Evolutionary conservation across 2,113 vertebrate genomes (phyloP).

Genomic region (Protomyctophum bolini): DNA sequence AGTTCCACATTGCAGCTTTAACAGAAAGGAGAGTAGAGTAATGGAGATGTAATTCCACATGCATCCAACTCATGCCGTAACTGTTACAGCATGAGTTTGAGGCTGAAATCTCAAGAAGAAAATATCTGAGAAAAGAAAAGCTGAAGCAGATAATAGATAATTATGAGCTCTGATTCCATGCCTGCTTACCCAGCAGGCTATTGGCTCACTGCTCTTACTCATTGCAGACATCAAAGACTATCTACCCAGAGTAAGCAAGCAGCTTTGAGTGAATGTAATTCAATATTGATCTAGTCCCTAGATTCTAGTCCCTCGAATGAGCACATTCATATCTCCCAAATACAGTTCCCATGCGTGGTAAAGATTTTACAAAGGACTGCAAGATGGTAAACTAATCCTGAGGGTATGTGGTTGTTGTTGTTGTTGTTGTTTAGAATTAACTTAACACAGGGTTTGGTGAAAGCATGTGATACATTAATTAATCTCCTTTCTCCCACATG

Average conservation of each 20-base stretch:
- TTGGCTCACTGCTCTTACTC: conserved; percentile 50
- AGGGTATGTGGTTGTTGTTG: conserved; percentile 1
- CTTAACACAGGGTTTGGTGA: conserved; percentile 6
- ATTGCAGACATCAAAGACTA: conserved; percentile 63
- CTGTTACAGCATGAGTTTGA: no score
- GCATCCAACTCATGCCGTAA: not conserved
- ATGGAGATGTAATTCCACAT: not conserved
- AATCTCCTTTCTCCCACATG: not conserved
- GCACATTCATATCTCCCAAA: conserved; percentile 55
- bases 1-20: no score
- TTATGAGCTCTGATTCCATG: conserved; percentile 20
- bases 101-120: no score
- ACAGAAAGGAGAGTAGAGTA: no score
- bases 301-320: no score
- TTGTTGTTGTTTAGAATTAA: conserved; percentile 28
- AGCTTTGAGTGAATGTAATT: conserved; percentile 54
- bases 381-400: conserved; percentile 41
- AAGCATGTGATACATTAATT: not conserved
- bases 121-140: not conserved
- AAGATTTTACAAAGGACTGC: conserved; percentile 44
- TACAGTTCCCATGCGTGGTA: conserved; percentile 20
- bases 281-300: conserved; percentile 25
- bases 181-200: conserved; percentile 41
- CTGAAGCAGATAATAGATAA: conserved; percentile 16
- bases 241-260: conserved; percentile 36